Conservation (phyloP, 1,140 invertebrate genomes). For the Araneus ventricosus region DNA sequence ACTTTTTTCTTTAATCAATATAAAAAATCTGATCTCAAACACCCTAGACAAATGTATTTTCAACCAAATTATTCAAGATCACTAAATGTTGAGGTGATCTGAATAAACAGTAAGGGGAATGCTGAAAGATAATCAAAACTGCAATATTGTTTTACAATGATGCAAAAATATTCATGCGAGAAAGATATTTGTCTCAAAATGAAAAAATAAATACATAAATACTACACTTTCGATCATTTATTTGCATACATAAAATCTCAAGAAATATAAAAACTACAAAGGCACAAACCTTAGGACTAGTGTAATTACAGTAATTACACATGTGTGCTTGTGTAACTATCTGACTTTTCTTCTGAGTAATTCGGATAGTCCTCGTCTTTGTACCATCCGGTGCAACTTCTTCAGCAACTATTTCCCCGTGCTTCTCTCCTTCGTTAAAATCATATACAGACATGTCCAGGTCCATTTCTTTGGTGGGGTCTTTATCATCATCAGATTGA, state of each 20-base stretch:
- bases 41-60: too few species aligned
- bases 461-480: constrained; percentile 72
- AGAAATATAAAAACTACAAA: not conserved
- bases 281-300: constrained; percentile 85
- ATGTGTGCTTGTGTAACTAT: constrained; percentile 87
- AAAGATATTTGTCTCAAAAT: not conserved
- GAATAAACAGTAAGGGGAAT: too few species aligned
- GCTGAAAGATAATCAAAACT: too few species aligned
- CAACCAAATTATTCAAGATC: too few species aligned
- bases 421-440: constrained; percentile 81
- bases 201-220: not conserved
- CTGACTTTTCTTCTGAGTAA: constrained; percentile 86
- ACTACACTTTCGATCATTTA: too few species aligned
- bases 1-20: too few species aligned
- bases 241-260: not conserved
- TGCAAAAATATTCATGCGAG: too few species aligned
- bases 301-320: constrained; percentile 95
- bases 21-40: too few species aligned
- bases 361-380: constrained; percentile 72
- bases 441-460: constrained; percentile 83
- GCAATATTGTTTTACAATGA: too few species aligned
- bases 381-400: constrained; percentile 73
- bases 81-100: too few species aligned
- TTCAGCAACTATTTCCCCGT: constrained; percentile 75
- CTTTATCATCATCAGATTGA: constrained; percentile 80